Conservation (phyloP, 2,797 vertebrate genomes). For the Hoplostethus mediterraneus region DNA sequence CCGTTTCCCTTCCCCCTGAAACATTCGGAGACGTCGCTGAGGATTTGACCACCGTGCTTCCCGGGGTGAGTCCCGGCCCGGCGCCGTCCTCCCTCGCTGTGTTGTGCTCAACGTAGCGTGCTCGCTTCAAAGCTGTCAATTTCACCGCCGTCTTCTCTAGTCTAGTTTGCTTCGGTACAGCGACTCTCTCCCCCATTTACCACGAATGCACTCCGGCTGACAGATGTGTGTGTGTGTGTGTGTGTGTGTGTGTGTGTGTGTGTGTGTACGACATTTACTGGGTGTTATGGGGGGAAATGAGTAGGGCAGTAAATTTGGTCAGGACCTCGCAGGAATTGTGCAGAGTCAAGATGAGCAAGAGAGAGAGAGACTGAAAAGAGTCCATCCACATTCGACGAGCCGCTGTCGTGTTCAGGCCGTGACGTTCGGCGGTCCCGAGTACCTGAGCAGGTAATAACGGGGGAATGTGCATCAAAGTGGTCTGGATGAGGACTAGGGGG, state of each 20-base stretch:
- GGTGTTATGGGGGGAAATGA: slow-evolving; percentile 47
- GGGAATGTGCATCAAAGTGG: slow-evolving; percentile 59
- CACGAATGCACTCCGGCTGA: slow-evolving; percentile 69
- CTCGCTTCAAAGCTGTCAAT: slow-evolving; percentile 75
- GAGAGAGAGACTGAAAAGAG: slow-evolving; percentile 41
- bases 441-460: slow-evolving; percentile 66
- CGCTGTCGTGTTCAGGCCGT: slow-evolving; percentile 53
- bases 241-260: slow-evolving; percentile 57
- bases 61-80: slow-evolving; percentile 68
- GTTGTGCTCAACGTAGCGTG: slow-evolving; percentile 80
- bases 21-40: slow-evolving; percentile 64
- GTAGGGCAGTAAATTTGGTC: slow-evolving; percentile 63
- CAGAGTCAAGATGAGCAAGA: slow-evolving; percentile 53
- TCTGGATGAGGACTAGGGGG: slow-evolving; percentile 25
- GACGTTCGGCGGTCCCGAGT: slow-evolving; percentile 58
- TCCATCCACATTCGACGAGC: slow-evolving; percentile 24
- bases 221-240: slow-evolving; percentile 65
- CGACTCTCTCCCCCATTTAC: slow-evolving; percentile 57
- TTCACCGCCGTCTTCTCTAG: slow-evolving; percentile 70
- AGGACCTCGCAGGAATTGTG: slow-evolving; percentile 63
- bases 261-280: slow-evolving; percentile 56
- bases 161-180: slow-evolving; percentile 72
- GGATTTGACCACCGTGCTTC: slow-evolving; percentile 70
- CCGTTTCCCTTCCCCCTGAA: slow-evolving; percentile 45
- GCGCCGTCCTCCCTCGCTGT: slow-evolving; percentile 61